Conservation (phyloP, 2,797 vertebrate species). For the Takifugu rubripes region DNA sequence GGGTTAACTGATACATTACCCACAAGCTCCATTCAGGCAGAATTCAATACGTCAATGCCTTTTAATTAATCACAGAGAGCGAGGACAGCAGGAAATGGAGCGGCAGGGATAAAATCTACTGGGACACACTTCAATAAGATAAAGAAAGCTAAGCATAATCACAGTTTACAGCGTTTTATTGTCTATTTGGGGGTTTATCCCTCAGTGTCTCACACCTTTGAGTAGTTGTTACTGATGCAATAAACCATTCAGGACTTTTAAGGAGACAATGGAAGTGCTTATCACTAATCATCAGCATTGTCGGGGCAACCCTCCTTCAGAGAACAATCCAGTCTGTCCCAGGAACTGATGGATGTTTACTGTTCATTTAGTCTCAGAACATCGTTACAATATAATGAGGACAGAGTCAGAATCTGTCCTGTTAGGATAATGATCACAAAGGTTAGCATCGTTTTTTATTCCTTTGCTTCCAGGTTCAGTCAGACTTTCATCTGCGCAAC, state of each 20-base stretch:
- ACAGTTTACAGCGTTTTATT: no score
- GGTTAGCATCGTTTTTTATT: slow-evolving; percentile 1
- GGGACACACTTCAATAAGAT: no score
- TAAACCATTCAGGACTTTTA: slow-evolving; percentile 33
- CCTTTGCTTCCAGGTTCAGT: background rate
- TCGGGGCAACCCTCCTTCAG: slow-evolving; percentile 3
- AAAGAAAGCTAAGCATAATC: no score
- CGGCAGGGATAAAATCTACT: background rate
- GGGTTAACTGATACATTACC: slow-evolving; percentile 5
- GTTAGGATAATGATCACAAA: no score
- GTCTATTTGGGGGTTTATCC: no score
- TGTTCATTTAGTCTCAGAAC: background rate
- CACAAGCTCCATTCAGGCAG: slow-evolving; percentile 25
- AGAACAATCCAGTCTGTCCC: slow-evolving; percentile 13
- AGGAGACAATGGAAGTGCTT: slow-evolving; percentile 37
- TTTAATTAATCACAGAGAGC: slow-evolving; percentile 31
- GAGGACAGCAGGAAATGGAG: slow-evolving; percentile 15
- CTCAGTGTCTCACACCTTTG: slow-evolving; percentile 23
- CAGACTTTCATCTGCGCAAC: slow-evolving; percentile 15
- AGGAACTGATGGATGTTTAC: slow-evolving; percentile 16
- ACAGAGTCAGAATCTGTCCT: no score
- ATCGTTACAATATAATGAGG: no score
- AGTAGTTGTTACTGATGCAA: slow-evolving; percentile 26
- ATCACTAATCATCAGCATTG: slow-evolving; percentile 31
- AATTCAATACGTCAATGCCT: slow-evolving; percentile 47